These are phyloP conservation scores for Paguma larvata DNA, from an alignment of 2,797 vertebrate species.

Conservation along the genomic window DNA sequence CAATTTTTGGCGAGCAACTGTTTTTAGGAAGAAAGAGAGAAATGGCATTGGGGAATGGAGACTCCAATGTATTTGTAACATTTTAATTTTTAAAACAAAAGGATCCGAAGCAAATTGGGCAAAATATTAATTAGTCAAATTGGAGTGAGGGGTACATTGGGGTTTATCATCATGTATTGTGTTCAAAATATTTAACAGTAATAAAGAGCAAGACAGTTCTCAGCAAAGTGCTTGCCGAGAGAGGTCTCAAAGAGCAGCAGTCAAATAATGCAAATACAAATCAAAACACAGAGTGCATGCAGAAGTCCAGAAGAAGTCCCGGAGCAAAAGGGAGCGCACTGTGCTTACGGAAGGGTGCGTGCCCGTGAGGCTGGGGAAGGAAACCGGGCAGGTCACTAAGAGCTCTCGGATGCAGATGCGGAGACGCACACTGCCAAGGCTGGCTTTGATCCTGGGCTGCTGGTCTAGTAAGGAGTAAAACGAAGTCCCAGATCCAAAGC, in stretches of 20 bases:
- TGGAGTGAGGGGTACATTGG: not conserved
- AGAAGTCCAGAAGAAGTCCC: not conserved
- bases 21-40: not conserved
- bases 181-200: not conserved
- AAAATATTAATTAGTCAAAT: not conserved
- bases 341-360: not conserved
- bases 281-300: not conserved
- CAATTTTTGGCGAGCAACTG: not conserved
- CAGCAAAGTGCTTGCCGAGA: not conserved
- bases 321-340: not conserved
- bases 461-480: not conserved
- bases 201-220: not conserved
- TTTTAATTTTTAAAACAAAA: conserved; percentile 47
- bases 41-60: not conserved
- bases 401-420: accelerated
- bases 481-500: not conserved
- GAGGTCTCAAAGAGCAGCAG: not conserved
- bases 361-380: not conserved
- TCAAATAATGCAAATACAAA: not conserved
- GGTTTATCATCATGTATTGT: not conserved
- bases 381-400: not conserved
- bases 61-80: not conserved
- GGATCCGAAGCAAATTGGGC: not conserved
- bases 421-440: not conserved
- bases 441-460: accelerated